A percentile compares a stretch with the other conserved stretches of the same genome.
phyloP scores from a whole-genome alignment of 2,113 vertebrate species.

The Gambusia affinis region DNA sequence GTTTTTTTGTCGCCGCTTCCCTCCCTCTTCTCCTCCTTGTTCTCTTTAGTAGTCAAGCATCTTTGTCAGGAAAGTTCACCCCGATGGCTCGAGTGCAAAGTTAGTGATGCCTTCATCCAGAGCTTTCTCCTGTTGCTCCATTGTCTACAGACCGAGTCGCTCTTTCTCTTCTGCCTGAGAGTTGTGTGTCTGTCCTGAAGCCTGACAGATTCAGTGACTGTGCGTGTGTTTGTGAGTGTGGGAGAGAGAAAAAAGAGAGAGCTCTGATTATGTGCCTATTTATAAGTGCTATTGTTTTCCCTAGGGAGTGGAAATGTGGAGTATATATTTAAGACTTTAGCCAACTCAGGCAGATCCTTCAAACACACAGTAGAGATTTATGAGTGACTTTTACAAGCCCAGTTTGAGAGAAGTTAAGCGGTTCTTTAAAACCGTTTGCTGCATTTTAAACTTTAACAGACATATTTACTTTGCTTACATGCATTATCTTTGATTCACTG shows the following conservation, averaged over 20 bases:
- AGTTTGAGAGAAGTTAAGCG: not conserved
- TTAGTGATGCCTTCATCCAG: slow-evolving; percentile 45
- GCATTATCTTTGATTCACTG: no score
- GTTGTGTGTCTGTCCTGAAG: slow-evolving; percentile 57
- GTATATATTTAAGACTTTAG: slow-evolving; percentile 52
- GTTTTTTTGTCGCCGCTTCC: slow-evolving; percentile 7
- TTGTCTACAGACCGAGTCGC: slow-evolving; percentile 41
- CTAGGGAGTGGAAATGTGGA: slow-evolving; percentile 44
- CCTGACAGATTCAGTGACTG: slow-evolving; percentile 28
- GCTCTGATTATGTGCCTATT: slow-evolving; percentile 70
- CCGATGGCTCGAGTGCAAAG: slow-evolving; percentile 36
- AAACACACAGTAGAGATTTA: not conserved
- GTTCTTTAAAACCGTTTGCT: not conserved
- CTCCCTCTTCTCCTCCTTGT: slow-evolving; percentile 1
- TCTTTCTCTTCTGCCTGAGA: slow-evolving; percentile 55
- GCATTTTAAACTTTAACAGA: no score
- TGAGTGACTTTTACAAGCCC: not conserved
- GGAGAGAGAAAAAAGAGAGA: slow-evolving; percentile 24
- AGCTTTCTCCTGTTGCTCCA: slow-evolving; percentile 60
- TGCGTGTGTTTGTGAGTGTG: slow-evolving; percentile 30
- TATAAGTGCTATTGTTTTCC: slow-evolving; percentile 68
- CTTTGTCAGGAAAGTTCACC: slow-evolving; percentile 22
- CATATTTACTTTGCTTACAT: no score
- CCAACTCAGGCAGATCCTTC: slow-evolving; percentile 40
- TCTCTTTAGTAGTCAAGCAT: slow-evolving; percentile 16